Evolutionary conservation across 2,113 vertebrate species (phyloP), one percentile per base, ranked within the genome.

Genomic region (Platichthys stellatus): DNA sequence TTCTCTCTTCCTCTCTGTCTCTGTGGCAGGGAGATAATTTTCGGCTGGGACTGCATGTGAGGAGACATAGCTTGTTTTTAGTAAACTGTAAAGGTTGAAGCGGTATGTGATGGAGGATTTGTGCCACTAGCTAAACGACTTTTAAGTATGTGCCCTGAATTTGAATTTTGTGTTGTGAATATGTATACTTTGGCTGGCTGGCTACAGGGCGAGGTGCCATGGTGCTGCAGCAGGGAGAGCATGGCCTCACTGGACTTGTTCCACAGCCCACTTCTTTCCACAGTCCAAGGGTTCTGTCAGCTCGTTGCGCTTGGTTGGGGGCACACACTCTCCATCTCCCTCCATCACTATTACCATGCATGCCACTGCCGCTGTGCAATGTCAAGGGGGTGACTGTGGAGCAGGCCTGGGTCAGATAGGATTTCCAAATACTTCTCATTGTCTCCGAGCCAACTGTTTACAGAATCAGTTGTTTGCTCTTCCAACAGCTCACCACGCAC

Each of bases 221-320:
- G 45, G 49, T 31, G 62, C 65, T 65, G 69, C 79, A 72, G 62
- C 24, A 72, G 58, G n/a, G 7, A 76, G 62, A 79, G 76, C 54
- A 56, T 23, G 21, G 28, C 69, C 65, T 82, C 76, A 53, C 56
- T 80, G 60, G 62, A 76, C 38, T 65, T 65, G 69, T 72, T 84
- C 76, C 69, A 72, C 60, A 54, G 73, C 45, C 71, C 51, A 18
- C 14, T 72, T 82, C 35, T 72, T 51, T 84, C 66, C 78, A 78
- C 81, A 88, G 69, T 90, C 82, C 66, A 74, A 62, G 74, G 78
- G 72, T 78, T 83, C 69, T 80, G 82, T 89, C 80, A 78, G 78
- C 70, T 58, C 14, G 70, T 78, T 82, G 62, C 75, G 47, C 77
- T 76, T n/a, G 6, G 68, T 26, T 80, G 78, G 67, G 54, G 51